Percentiles rank a stretch among this genome's conserved stretches.
Evolutionary conservation across 2,888 invertebrate genomes (phyloP).

Genomic region (Oithona nana): DNA sequence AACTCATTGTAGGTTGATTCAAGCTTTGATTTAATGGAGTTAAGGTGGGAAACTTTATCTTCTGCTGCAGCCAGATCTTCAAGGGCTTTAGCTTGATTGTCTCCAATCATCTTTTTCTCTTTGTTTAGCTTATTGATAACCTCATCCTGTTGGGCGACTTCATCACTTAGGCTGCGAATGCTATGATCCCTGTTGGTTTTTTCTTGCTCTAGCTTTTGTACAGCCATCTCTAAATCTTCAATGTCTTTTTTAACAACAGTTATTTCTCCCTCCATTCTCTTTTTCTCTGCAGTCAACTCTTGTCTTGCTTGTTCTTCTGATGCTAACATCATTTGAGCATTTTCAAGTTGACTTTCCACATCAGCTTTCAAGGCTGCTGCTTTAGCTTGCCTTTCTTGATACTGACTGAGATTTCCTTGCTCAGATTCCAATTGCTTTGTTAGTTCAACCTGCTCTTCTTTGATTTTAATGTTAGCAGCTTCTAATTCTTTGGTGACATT

Average conservation of each 20-base stretch:
- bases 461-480: constrained; percentile 70
- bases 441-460: constrained; percentile 83
- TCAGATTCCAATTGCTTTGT: constrained; percentile 76
- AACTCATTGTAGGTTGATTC: constrained; percentile 96
- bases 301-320: constrained; percentile 37
- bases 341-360: constrained; percentile 70
- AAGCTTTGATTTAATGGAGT: constrained; percentile 95
- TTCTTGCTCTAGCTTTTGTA: constrained; percentile 29
- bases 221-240: constrained; percentile 26
- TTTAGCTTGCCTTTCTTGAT: constrained; percentile 82
- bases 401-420: constrained; percentile 73
- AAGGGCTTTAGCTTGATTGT: constrained; percentile 25
- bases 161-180: constrained; percentile 32
- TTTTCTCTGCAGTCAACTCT: constrained; percentile 36
- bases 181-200: constrained; percentile 33
- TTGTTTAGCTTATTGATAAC: constrained; percentile 35
- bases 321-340: constrained; percentile 36
- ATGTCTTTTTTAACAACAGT: constrained; percentile 33
- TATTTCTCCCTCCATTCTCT: constrained; percentile 37
- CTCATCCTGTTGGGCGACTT: constrained; percentile 38
- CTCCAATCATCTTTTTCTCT: constrained; percentile 36
- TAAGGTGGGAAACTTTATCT: constrained; percentile 98
- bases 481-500: constrained; percentile 94
- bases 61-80: constrained; percentile 51
- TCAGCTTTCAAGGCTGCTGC: constrained; percentile 88